Percentiles rank a stretch among this genome's conserved stretches.
Conservation (phyloP, 2,113 vertebrate species). For the Sterrhoptilus dennistouni region DNA sequence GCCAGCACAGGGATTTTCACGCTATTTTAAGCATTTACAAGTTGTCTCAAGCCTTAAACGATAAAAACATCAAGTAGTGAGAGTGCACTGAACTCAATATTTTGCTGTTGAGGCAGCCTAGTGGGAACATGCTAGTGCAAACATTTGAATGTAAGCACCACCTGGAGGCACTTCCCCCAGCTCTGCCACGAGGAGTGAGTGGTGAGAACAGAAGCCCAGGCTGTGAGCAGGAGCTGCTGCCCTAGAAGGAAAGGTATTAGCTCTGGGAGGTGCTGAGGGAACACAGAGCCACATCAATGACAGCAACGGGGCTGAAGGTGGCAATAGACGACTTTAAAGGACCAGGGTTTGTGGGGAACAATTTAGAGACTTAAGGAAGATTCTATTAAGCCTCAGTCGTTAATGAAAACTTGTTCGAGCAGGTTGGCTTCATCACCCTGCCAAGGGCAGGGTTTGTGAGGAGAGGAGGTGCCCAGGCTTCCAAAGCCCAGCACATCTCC, state of each 20-base stretch:
- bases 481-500: background rate
- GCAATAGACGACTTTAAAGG: background rate
- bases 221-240: background rate
- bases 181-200: background rate
- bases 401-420: background rate
- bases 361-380: background rate
- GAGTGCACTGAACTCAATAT: slow-evolving; percentile 38
- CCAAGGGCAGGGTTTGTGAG: background rate
- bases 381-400: background rate
- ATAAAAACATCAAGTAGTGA: slow-evolving; percentile 37
- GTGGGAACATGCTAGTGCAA: background rate
- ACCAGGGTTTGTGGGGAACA: background rate
- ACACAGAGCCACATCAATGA: background rate
- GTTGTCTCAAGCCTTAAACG: slow-evolving; percentile 43
- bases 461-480: background rate
- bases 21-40: slow-evolving; percentile 54
- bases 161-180: slow-evolving; percentile 1
- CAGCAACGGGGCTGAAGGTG: background rate
- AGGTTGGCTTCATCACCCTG: background rate
- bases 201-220: background rate
- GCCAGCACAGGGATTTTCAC: slow-evolving; percentile 30
- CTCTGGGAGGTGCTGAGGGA: background rate
- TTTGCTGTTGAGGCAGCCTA: slow-evolving; percentile 32
- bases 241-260: slow-evolving; percentile 40
- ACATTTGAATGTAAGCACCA: slow-evolving; percentile 16